Evolutionary conservation across 2,888 invertebrate genomes (phyloP), one percentile per base, ranked within the genome.

Genomic region (Dryomyza anilis): DNA sequence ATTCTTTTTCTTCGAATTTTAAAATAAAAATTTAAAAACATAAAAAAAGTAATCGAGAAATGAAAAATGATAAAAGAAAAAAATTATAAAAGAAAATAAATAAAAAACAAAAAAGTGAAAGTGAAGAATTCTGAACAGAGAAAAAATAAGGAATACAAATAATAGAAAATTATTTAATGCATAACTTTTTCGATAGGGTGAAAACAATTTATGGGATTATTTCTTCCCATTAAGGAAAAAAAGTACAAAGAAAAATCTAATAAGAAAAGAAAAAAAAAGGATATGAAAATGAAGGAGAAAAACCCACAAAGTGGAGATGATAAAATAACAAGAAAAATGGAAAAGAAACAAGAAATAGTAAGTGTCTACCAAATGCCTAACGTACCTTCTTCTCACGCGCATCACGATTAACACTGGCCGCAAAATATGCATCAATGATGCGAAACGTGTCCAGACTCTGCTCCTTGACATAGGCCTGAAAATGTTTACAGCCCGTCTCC

Each of bases 351-450:
- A 12, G 14, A 39, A 3, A 30, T 25, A 48, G 16, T 12, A 6
- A 7, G 23, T 27, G 19, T 3, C 25, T n/a, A 33, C 16, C 12
- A 19, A 60, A n/a, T 21, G 19, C 10, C 27, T 6, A 36, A 69
- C 70, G 69, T 78, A 94, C 95, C 92, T 94, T 95, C 77, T 91
- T 89, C 83, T 89, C 88, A 75, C 93, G 88, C 71, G 92, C 91
- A 84, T 92, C 92, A 73, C 87, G 87, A 69, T 92, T 89, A 63
- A 92, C 89, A 81, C 93, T 91, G 70, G 93, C 89, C 65, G 94
- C 91, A 84, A 96, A 95, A 85, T 91, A 93, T 70, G 91, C 89
- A 85, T 95, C 93, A 75, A 96, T 91, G 75, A 94, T 81, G 68
- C 83, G 83, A 73, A 84, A 85, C 16, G 85, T 83, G 71, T 85